phyloP scores from a whole-genome alignment of 1,140 invertebrate species.

The Psix sp. region DNA sequence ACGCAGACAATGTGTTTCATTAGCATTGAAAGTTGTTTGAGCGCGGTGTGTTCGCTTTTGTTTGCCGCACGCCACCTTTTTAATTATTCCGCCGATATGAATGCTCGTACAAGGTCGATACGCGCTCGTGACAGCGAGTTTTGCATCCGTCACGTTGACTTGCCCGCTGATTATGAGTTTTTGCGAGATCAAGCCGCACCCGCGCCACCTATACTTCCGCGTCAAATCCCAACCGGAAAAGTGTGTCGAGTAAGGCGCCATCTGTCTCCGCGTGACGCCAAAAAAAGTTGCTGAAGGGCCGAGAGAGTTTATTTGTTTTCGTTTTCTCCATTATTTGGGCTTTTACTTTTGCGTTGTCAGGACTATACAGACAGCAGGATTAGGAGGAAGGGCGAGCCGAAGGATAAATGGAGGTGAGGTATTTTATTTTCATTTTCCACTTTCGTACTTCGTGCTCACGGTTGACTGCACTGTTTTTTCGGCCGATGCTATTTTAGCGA shows the following conservation, averaged over 20 bases:
- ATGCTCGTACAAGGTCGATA: constrained; percentile 30
- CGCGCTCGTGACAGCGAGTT: constrained; percentile 33
- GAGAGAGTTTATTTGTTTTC: constrained; percentile 61
- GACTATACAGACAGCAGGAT: constrained; percentile 29
- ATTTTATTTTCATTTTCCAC: constrained; percentile 62
- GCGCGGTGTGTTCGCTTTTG: constrained; percentile 22
- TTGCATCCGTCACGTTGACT: not conserved
- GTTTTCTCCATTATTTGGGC: constrained; percentile 65
- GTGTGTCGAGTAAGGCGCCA: too few relatives aligned
- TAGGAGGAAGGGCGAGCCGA: constrained; percentile 22
- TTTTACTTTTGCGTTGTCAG: constrained; percentile 59
- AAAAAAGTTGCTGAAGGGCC: constrained; percentile 15
- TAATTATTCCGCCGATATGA: constrained; percentile 41
- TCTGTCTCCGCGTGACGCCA: constrained; percentile 1
- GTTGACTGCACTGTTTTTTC: constrained; percentile 47
- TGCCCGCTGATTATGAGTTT: constrained; percentile 42
- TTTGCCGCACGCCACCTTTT: constrained; percentile 38
- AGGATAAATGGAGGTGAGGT: constrained; percentile 39
- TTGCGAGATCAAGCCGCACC: too few relatives aligned
- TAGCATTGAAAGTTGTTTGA: constrained; percentile 26
- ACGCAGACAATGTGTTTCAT: constrained; percentile 29
- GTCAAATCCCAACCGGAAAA: too few relatives aligned
- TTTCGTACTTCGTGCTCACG: constrained; percentile 50
- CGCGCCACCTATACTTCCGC: too few relatives aligned
- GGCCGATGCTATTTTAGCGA: constrained; percentile 51